Evolutionary conservation across 2,888 invertebrate genomes (phyloP), one percentile per base, ranked within the genome.

Genomic region (Spodoptera exigua): DNA sequence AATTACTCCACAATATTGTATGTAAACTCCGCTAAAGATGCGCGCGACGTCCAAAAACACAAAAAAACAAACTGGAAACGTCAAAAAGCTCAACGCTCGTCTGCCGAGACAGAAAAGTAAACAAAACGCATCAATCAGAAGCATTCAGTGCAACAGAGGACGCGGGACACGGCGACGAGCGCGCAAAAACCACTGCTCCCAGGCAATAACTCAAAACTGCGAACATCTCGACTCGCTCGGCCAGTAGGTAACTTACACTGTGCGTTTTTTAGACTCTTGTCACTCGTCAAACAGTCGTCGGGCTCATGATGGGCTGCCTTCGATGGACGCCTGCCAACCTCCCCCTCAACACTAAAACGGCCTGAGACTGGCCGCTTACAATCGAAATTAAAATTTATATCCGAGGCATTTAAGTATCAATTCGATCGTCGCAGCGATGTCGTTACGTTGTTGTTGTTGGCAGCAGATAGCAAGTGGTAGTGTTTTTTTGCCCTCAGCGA

Each of bases 401-500:
- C 11, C 18, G 17, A 32, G 17, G 43, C 37, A 27, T 43, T 54
- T 78, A 81, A 68, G 78, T 79, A 75, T 73, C 49, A 70, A 63
- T 78, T 73, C 80, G 17, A 65, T 63, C 58, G 63, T 9, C 41
- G 43, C 2, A 13, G 35, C 18, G 17, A 49, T 40, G 18, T 18
- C 61, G 70, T 80, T 82, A 76, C 54, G 69, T 49, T 79, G 63
- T 82, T 84, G 67, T 68, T 67, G 64, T 53, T 60, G 61, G 63
- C 59, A 49, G 52, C 65, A 74, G 75, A 78, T 79, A 71, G 84
- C 86, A 76, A 87, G 89, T 90, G 90, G 89, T 89, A 87, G 90
- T 92, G 91, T 94, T 93, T 94, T 93, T 93, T 93, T 93, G 93
- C 89, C 92, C 77, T 87, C 90, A 81, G 73, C 92, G 93, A 92